Evolutionary conservation across 37 sponge, comb jelly and placozoan species (phyloP).

Genomic region (Chondrilla cf. caribensis): DNA sequence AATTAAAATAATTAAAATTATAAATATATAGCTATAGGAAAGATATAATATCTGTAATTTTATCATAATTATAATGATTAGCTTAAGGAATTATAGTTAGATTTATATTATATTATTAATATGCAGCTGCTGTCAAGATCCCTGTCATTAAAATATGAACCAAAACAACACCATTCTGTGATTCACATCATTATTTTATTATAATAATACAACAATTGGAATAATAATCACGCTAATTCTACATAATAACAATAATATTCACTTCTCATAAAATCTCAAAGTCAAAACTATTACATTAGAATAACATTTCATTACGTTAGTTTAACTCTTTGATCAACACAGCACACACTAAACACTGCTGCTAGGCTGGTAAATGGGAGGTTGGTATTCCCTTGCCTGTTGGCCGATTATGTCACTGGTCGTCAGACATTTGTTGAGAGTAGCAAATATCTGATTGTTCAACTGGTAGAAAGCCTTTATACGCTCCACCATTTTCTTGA

Average conservation of each 20-base stretch:
- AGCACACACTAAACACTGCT: slow-evolving; percentile 6
- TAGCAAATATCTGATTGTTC: slow-evolving; percentile 84
- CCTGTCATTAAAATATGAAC: too few relatives aligned
- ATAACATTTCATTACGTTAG: background rate
- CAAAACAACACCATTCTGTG: too few relatives aligned
- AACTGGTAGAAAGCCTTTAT: slow-evolving; percentile 66
- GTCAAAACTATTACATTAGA: background rate
- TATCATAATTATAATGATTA: too few relatives aligned
- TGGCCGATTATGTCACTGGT: slow-evolving; percentile 51
- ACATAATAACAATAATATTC: background rate
- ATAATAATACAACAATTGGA: too few relatives aligned
- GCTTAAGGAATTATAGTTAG: too few relatives aligned
- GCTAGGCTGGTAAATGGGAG: slow-evolving; percentile 80
- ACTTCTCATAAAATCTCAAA: background rate
- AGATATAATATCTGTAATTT: too few relatives aligned
- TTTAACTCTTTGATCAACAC: background rate
- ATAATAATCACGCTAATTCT: too few relatives aligned
- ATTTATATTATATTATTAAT: too few relatives aligned
- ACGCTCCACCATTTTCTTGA: slow-evolving; percentile 82
- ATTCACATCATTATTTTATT: too few relatives aligned
- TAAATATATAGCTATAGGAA: too few relatives aligned
- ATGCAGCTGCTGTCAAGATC: too few relatives aligned
- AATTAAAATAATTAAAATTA: too few relatives aligned
- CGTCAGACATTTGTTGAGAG: slow-evolving; percentile 84
- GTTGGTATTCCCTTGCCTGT: slow-evolving; percentile 82